Percentiles rank a stretch among this genome's conserved stretches.
Conservation (phyloP, 2,888 invertebrate genomes). For the Periphyllus acericola region DNA sequence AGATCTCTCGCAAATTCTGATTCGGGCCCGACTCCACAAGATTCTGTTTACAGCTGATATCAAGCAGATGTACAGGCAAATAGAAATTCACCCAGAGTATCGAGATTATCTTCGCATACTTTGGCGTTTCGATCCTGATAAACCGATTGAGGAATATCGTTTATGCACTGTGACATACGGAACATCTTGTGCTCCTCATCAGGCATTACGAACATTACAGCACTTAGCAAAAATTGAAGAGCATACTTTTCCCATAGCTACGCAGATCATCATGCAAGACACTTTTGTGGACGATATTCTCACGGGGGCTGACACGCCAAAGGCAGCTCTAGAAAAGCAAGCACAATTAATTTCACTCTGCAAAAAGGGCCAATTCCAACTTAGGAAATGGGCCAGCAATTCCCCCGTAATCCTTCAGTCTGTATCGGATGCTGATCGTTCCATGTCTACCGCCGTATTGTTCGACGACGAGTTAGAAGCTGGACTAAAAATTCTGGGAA, state of each 20-base stretch:
- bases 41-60: constrained; percentile 66
- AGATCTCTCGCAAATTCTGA: constrained; percentile 65
- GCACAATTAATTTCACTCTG: background rate
- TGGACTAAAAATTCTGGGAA: background rate
- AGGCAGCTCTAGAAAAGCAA: background rate
- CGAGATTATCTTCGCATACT: constrained; percentile 66
- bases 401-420: background rate
- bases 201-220: background rate
- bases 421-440: background rate
- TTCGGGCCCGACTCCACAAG: constrained; percentile 65
- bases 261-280: background rate
- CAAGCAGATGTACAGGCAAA: constrained; percentile 67
- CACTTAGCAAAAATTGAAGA: background rate
- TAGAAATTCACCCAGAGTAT: constrained; percentile 65
- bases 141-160: background rate
- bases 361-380: background rate
- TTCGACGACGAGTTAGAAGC: background rate
- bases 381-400: background rate
- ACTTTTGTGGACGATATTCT: constrained; percentile 1
- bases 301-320: background rate
- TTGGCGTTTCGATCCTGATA: constrained; percentile 64
- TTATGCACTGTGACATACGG: background rate
- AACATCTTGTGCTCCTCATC: background rate
- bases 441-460: background rate
- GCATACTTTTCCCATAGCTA: background rate